Percentiles rank a stretch among this genome's conserved stretches.
phyloP scores from a whole-genome alignment of 2,888 invertebrate species.

The Dicyrtoma fusca region DNA sequence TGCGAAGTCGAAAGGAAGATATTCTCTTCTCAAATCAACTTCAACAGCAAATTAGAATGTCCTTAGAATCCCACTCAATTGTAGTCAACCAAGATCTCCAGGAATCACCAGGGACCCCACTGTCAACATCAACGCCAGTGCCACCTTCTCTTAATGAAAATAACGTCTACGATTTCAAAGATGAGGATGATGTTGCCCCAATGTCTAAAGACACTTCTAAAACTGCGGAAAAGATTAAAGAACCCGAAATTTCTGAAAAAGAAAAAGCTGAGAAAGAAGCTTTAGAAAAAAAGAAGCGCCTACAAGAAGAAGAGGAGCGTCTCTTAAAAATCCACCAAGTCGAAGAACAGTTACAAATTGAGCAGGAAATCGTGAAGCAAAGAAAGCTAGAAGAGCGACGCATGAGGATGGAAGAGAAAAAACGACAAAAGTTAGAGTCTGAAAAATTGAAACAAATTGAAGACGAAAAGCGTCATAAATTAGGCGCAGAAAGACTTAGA shows the following conservation, averaged over 20 bases:
- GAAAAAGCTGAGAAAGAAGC: background rate
- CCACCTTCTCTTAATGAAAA: too few species aligned
- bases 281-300: background rate
- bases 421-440: background rate
- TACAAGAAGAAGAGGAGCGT: background rate
- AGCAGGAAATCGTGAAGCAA: background rate
- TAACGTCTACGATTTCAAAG: too few species aligned
- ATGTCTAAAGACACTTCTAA: background rate
- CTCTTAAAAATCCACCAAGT: background rate
- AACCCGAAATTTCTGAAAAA: background rate
- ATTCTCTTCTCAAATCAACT: slow-evolving; percentile 20
- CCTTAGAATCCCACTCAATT: slow-evolving; percentile 8
- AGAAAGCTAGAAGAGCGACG: background rate
- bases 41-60: slow-evolving; percentile 20
- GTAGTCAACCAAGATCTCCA: background rate
- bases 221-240: background rate
- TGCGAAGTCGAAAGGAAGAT: slow-evolving; percentile 26
- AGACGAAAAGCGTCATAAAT: too few species aligned
- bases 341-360: background rate
- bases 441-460: background rate
- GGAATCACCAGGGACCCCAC: background rate
- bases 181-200: too few species aligned
- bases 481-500: background rate
- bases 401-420: background rate
- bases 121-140: too few species aligned